Conservation (phyloP, 2,113 vertebrate genomes). For the Micromys minutus region DNA sequence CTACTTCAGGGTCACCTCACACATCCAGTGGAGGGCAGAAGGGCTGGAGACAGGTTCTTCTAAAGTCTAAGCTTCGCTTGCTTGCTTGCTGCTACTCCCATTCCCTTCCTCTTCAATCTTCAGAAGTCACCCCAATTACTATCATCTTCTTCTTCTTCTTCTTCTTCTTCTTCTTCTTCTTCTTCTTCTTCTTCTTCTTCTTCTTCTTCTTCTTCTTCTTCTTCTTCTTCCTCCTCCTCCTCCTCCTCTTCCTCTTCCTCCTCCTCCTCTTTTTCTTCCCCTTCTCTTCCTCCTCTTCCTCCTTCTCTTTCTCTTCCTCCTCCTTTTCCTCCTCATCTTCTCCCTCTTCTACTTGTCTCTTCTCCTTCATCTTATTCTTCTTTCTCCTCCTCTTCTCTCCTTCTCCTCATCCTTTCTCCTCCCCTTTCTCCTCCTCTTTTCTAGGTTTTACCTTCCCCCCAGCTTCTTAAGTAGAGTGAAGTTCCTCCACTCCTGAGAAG, state of each 20-base stretch:
- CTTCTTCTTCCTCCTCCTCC: too few species aligned
- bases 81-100: rapidly evolving
- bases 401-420: not conserved
- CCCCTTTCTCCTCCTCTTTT: not conserved
- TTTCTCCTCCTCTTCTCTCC: not conserved
- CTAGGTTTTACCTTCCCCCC: not conserved
- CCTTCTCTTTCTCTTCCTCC: too few species aligned
- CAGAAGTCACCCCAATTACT: not conserved
- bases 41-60: not conserved
- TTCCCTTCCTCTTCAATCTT: not conserved
- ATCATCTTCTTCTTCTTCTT: too few species aligned
- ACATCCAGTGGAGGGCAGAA: not conserved
- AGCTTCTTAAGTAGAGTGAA: not conserved
- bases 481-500: not conserved
- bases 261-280: not conserved
- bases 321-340: not conserved
- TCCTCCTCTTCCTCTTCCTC: too few species aligned
- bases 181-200: too few species aligned
- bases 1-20: not conserved
- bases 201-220: too few species aligned
- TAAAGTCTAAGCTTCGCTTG: not conserved
- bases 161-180: rapidly evolving
- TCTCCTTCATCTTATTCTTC: not conserved
- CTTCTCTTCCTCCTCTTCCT: not conserved
- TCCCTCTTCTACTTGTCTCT: not conserved